Evolutionary conservation across 2,888 invertebrate genomes (phyloP).

Genomic region (Agrilus biguttatus): DNA sequence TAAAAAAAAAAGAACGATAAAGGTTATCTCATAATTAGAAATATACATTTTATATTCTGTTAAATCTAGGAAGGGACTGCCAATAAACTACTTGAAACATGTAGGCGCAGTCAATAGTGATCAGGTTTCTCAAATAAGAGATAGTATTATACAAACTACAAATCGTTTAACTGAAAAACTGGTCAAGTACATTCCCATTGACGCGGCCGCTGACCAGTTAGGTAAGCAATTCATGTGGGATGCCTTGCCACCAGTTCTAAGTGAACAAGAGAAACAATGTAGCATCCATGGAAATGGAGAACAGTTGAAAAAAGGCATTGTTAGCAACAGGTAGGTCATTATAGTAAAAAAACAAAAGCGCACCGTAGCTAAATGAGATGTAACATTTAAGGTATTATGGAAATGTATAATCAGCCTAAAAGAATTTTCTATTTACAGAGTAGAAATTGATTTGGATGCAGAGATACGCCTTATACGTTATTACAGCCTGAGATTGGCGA

Average conservation of each 20-base stretch:
- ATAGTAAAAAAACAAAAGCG: background rate
- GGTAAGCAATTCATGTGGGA: constrained; percentile 73
- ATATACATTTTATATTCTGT: background rate
- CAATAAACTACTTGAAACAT: constrained; percentile 59
- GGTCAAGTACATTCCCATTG: constrained; percentile 46
- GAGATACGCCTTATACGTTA: constrained; percentile 43
- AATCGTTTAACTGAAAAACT: constrained; percentile 43
- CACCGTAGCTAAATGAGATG: too few relatives aligned
- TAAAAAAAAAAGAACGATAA: too few relatives aligned
- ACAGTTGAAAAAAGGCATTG: constrained; percentile 46
- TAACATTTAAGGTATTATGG: too few relatives aligned
- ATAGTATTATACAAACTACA: constrained; percentile 38
- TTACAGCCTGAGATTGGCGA: constrained; percentile 42
- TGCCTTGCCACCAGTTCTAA: constrained; percentile 72
- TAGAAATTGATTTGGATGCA: constrained; percentile 48
- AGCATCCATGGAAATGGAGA: constrained; percentile 63
- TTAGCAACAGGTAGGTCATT: constrained; percentile 34
- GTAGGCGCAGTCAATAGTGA: constrained; percentile 58
- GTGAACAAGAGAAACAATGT: constrained; percentile 47
- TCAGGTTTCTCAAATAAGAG: constrained; percentile 30
- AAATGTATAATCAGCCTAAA: background rate
- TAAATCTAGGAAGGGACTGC: constrained; percentile 46
- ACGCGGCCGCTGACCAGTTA: constrained; percentile 76
- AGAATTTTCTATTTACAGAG: constrained; percentile 21
- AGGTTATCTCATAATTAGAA: background rate